phyloP scores from a whole-genome alignment of 2,888 invertebrate genomes.

The Lapara coniferarum region DNA sequence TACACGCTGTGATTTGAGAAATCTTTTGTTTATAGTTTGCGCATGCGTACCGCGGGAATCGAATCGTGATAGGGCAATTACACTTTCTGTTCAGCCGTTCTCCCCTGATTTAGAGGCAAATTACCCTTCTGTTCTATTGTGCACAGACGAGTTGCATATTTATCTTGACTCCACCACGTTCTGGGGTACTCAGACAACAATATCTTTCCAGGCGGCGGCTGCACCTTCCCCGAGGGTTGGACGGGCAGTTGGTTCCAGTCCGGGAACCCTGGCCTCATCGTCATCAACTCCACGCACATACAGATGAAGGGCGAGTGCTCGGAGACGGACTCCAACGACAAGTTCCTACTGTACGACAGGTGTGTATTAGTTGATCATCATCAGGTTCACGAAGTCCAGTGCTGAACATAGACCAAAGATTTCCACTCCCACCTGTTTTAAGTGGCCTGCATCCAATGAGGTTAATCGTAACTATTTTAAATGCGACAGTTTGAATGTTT shows the following conservation, averaged over 20 bases:
- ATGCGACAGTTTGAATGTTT: too few relatives aligned
- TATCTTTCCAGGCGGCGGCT: slow-evolving; percentile 82
- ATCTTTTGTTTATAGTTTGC: not conserved
- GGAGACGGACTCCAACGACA: slow-evolving; percentile 85
- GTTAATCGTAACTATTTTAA: too few relatives aligned
- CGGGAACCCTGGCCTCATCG: slow-evolving; percentile 84
- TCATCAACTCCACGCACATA: slow-evolving; percentile 86
- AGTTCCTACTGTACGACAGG: slow-evolving; percentile 86
- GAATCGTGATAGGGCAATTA: not conserved
- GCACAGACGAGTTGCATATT: too few relatives aligned
- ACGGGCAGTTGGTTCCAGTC: slow-evolving; percentile 90
- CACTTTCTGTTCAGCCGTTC: not conserved
- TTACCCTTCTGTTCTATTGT: too few relatives aligned
- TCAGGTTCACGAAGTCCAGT: too few relatives aligned
- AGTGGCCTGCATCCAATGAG: too few relatives aligned
- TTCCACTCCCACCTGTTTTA: too few relatives aligned
- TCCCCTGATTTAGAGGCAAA: too few relatives aligned
- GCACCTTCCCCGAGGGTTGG: slow-evolving; percentile 88
- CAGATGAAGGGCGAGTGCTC: slow-evolving; percentile 87
- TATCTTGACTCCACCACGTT: too few relatives aligned
- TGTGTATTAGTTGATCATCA: slow-evolving; percentile 43
- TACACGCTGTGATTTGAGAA: slow-evolving; percentile 19
- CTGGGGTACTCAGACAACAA: not conserved
- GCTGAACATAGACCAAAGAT: too few relatives aligned
- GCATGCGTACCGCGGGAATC: not conserved